Evolutionary conservation across 1,140 invertebrate genomes (phyloP), one percentile per base, ranked within the genome.

Genomic region (Sesamia nonagrioides): DNA sequence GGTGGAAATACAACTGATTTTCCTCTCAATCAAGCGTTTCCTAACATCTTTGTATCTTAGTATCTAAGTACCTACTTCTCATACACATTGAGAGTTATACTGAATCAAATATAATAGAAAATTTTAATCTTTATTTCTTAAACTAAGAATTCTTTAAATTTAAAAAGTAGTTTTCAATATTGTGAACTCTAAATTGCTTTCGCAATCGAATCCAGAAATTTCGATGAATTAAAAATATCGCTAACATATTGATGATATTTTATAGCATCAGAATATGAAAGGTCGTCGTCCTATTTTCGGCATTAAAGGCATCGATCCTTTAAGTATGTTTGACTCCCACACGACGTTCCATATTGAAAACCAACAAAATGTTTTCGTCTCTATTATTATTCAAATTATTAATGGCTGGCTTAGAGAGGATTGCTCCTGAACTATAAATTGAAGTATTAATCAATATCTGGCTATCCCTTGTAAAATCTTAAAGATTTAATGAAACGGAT

Each of bases 1-100:
- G n/a, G 66, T 45, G 66, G 42, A 69, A 68, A 68, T 50, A 33
- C 42, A 2, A 27, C 33, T 68, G 27, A 48, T 69, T 33, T 68
- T 69, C 42, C 42, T 50, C 18, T 27, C 13, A 17, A 69, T 33
- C 37, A 9, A 13, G 6, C 3, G 3, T 37, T 61, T 61, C 35
- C 60, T 11, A 56, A 21, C 18, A 37, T 61, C 15, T 37, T 61
- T 61, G 21, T 56, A 27, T 1, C 45, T n/a, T 45, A 0, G 45
- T 50, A 9, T 42, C 7, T 7, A 42, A 9, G 7, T 42, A 42
- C n/a, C n/a, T n/a, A n/a, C n/a, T n/a, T n/a, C n/a, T n/a, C n/a
- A n/a, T n/a, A n/a, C n/a, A n/a, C n/a, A n/a, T n/a, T n/a, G n/a
- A n/a, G n/a, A n/a, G n/a, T n/a, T n/a, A n/a, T n/a, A n/a, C n/a